These are phyloP conservation scores for Dendroctonus ponderosae DNA, from an alignment of 1,140 invertebrate species.

Conservation along the genomic window DNA sequence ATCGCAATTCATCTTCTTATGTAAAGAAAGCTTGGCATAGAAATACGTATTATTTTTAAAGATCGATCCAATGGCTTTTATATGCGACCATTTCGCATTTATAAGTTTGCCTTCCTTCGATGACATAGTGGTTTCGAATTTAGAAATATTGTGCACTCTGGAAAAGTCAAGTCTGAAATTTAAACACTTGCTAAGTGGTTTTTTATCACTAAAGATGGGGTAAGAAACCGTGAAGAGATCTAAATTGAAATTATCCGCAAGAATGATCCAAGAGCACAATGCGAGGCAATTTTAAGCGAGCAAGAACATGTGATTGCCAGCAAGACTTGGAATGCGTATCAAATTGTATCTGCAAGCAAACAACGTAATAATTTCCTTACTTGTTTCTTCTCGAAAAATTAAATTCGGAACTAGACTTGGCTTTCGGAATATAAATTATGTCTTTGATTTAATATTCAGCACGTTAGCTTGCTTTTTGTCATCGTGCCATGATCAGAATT, in stretches of 20 bases:
- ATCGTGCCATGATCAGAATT: slow-evolving; percentile 22
- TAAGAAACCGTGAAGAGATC: too few species aligned
- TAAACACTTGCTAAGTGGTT: too few species aligned
- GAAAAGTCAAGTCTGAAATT: too few species aligned
- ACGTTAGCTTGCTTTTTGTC: slow-evolving; percentile 19
- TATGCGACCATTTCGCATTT: slow-evolving; percentile 3
- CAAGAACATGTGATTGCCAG: too few species aligned
- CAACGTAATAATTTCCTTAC: slow-evolving; percentile 16
- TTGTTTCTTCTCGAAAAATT: slow-evolving; percentile 21
- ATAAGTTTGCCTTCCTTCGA: too few species aligned
- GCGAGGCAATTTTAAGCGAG: too few species aligned
- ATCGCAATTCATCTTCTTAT: slow-evolving; percentile 19
- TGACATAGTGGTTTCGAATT: too few species aligned
- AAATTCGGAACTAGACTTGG: slow-evolving; percentile 8
- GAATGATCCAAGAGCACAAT: too few species aligned
- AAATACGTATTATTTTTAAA: slow-evolving; percentile 11
- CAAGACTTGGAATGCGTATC: background rate
- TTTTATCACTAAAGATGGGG: too few species aligned
- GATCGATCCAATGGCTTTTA: slow-evolving; percentile 6
- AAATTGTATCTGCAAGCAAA: slow-evolving; percentile 4
- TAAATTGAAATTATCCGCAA: too few species aligned
- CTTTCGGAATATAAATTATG: slow-evolving; percentile 28
- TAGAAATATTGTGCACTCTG: too few species aligned
- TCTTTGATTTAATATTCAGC: slow-evolving; percentile 23
- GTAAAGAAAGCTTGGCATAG: slow-evolving; percentile 9